Conservation (phyloP, 53 echinoderm and acorn worm genomes). For the Luidia sarsii region DNA sequence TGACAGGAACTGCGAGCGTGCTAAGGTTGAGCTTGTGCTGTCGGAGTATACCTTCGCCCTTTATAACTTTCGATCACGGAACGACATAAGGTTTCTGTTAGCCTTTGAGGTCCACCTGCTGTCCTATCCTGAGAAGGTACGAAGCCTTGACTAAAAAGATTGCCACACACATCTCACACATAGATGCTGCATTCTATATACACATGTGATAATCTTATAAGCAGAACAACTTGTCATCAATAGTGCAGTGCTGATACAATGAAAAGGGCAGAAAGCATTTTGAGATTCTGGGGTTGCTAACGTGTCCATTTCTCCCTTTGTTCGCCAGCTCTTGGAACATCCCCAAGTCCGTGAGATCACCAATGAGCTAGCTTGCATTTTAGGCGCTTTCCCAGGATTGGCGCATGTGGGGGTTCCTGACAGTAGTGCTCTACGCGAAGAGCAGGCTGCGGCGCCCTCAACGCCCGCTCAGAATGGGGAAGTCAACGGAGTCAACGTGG, state of each 20-base stretch:
- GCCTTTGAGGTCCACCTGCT: background rate
- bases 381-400: background rate
- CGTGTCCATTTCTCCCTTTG: too few species aligned
- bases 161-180: too few species aligned
- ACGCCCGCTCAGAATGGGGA: background rate
- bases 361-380: background rate
- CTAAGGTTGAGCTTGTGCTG: background rate
- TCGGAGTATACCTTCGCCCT: background rate
- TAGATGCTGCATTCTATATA: too few species aligned
- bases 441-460: background rate
- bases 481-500: constrained; percentile 1
- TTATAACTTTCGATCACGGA: too few species aligned
- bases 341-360: constrained; percentile 1
- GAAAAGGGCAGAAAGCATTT: too few species aligned
- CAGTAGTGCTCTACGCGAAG: too few species aligned
- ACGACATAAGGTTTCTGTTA: background rate
- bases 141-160: too few species aligned
- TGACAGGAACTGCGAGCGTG: constrained; percentile 2
- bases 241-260: too few species aligned
- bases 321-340: constrained; percentile 1
- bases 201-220: too few species aligned
- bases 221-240: too few species aligned
- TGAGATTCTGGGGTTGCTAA: too few species aligned
- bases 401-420: background rate
- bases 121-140: background rate